Evolutionary conservation across 2,113 vertebrate genomes (phyloP).

Genomic region (Brienomyrus longianalis): DNA sequence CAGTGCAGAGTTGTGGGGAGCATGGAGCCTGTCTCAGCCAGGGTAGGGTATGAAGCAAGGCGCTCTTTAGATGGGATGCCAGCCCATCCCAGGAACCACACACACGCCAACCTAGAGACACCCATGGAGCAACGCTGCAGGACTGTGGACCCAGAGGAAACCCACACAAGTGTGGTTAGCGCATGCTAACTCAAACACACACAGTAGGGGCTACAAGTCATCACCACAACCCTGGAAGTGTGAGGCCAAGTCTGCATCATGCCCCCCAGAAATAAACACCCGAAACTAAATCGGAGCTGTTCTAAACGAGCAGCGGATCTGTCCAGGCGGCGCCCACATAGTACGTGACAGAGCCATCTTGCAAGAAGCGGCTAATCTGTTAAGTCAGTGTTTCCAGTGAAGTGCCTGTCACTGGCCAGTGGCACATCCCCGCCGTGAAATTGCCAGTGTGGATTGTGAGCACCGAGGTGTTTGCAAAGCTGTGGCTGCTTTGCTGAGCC

Average conservation of each 20-base stretch:
- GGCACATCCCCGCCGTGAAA: background rate
- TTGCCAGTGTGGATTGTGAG: conserved; percentile 6
- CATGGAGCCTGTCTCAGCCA: background rate
- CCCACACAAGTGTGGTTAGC: background rate
- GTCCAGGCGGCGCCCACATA: background rate
- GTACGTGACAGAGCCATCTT: background rate
- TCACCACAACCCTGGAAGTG: background rate
- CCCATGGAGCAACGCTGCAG: background rate
- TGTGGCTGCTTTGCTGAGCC: conserved; percentile 5
- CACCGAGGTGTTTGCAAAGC: conserved; percentile 5
- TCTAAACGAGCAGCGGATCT: background rate
- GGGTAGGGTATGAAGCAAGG: background rate
- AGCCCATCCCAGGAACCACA: background rate
- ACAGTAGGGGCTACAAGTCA: background rate
- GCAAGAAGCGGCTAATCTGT: background rate
- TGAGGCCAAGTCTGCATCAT: background rate
- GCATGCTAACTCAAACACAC: background rate
- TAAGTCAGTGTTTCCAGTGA: background rate
- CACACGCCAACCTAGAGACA: background rate
- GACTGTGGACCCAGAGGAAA: background rate
- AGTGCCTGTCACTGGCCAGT: background rate
- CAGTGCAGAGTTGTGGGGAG: background rate
- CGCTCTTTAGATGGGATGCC: background rate
- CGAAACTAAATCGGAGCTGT: background rate
- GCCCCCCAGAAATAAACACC: background rate